A percentile compares a stretch with the other conserved stretches of the same genome.
Conservation (phyloP, 2,797 vertebrate genomes). For the Parotocinclus haroldoi region DNA sequence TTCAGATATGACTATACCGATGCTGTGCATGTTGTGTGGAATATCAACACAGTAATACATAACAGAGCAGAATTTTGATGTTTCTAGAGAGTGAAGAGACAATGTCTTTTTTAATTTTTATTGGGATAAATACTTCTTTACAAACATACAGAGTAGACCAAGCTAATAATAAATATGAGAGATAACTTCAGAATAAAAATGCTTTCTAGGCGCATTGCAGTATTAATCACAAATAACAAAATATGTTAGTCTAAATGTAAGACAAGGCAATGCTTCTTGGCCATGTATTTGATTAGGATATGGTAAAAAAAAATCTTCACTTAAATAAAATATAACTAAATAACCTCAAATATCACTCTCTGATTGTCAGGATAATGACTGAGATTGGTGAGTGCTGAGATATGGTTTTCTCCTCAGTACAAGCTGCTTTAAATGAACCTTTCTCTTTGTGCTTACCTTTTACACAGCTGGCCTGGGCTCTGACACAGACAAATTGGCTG, state of each 20-base stretch:
- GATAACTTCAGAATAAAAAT: no score
- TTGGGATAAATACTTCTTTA: constrained; percentile 5
- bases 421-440: constrained; percentile 61
- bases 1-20: no score
- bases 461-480: constrained; percentile 64
- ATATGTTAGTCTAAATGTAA: background rate
- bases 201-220: no score
- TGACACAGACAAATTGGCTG: constrained; percentile 74
- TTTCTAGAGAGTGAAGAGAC: no score
- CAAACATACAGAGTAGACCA: background rate
- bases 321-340: no score
- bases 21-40: no score
- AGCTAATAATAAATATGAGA: no score
- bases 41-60: no score
- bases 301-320: constrained; percentile 24
- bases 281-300: constrained; percentile 21
- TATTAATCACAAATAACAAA: no score
- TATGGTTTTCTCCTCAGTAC: constrained; percentile 51
- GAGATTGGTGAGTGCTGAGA: constrained; percentile 56
- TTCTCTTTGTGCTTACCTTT: constrained; percentile 48
- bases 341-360: constrained; percentile 40
- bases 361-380: constrained; percentile 48
- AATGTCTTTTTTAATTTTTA: constrained; percentile 15
- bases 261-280: background rate
- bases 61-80: no score